Evolutionary conservation across 1,140 invertebrate species (phyloP).

Genomic region (Drosophila bocqueti): DNA sequence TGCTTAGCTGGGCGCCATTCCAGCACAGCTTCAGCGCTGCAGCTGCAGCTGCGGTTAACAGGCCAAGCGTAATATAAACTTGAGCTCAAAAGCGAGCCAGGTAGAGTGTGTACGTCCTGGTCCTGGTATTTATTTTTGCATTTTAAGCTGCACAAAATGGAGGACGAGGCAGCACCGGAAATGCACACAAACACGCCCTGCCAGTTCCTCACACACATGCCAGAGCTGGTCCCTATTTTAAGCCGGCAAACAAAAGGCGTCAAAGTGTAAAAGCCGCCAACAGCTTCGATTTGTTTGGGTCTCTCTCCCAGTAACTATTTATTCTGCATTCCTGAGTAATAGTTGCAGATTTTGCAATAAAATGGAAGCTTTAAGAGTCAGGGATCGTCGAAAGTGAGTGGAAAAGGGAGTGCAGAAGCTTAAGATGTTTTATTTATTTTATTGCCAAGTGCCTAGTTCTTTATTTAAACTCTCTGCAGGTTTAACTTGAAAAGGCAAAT

Average conservation of each 20-base stretch:
- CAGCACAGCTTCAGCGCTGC: conserved; percentile 6
- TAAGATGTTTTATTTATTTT: background rate
- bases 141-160: conserved; percentile 70
- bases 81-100: conserved; percentile 67
- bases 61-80: conserved; percentile 82
- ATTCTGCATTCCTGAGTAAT: conserved; percentile 18
- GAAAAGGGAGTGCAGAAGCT: background rate
- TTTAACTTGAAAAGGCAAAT: background rate
- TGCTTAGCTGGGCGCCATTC: conserved; percentile 71
- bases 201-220: conserved; percentile 8
- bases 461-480: background rate
- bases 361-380: background rate
- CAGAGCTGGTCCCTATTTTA: conserved; percentile 46
- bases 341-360: conserved; percentile 1
- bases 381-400: conserved; percentile 1
- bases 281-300: conserved; percentile 68
- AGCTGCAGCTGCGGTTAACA: conserved; percentile 75
- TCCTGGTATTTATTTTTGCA: conserved; percentile 77
- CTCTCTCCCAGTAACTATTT: conserved; percentile 2
- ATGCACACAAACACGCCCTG: conserved; percentile 52
- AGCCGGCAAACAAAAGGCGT: conserved; percentile 72
- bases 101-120: conserved; percentile 28
- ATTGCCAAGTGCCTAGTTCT: background rate
- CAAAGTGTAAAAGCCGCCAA: conserved; percentile 72
- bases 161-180: conserved; percentile 71